Evolutionary conservation across 2,113 vertebrate genomes (phyloP).

Genomic region (Notechis scutatus): DNA sequence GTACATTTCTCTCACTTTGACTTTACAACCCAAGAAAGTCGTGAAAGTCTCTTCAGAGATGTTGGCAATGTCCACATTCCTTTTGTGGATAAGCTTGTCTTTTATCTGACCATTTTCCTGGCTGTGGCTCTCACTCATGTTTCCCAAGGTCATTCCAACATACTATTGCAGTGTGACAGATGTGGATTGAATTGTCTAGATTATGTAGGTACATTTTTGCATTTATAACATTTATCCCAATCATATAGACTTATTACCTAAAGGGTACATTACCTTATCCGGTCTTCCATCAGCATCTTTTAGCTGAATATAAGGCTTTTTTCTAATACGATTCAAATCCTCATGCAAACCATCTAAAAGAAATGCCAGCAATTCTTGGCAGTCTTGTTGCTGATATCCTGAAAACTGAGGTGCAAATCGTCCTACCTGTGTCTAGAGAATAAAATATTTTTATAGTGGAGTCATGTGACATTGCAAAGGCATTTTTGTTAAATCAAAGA

Average conservation of each 20-base stretch:
- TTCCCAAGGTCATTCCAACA: neutral
- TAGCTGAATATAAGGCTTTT: constrained; percentile 97
- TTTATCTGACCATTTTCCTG: neutral
- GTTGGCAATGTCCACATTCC: neutral
- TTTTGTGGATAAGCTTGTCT: neutral
- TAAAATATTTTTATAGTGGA: neutral
- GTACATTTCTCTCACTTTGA: neutral
- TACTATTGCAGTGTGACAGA: neutral
- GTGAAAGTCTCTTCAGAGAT: neutral
- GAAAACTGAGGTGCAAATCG: constrained; percentile 97
- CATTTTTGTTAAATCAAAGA: neutral
- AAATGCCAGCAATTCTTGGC: constrained; percentile 95
- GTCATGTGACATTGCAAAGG: neutral
- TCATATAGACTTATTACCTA: neutral
- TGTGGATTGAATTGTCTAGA: neutral
- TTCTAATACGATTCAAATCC: constrained; percentile 96
- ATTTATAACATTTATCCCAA: neutral
- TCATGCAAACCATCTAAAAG: constrained; percentile 97
- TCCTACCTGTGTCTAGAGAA: constrained; percentile 90
- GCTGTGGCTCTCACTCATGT: neutral
- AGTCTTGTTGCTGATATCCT: constrained; percentile 98
- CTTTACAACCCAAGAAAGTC: neutral
- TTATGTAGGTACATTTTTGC: neutral
- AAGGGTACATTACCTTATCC: constrained; percentile 80
- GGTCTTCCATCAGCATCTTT: constrained; percentile 93